Evolutionary conservation across 1,140 invertebrate species (phyloP), one percentile per base, ranked within the genome.

Genomic region (Aculops lycopersici): DNA sequence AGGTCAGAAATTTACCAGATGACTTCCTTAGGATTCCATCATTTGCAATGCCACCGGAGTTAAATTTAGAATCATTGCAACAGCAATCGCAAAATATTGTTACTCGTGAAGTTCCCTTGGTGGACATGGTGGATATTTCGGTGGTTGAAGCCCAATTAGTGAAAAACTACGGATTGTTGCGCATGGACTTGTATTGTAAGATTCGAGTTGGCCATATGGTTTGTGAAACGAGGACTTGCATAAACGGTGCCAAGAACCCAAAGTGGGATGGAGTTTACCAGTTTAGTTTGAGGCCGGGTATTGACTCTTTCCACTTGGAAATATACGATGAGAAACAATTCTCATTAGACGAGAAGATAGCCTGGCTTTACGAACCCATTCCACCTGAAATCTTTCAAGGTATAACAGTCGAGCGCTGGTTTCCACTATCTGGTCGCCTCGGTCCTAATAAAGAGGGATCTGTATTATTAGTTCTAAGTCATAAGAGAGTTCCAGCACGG

Each of bases 241-340:
- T 73, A 36, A 90, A 79, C 61, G 86, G 83, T 39, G 81, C 80
- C n/a, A 88, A 84, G 57, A 83, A 74, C 56, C 86, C 86, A 15
- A 63, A 70, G 47, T 92, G 84, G 84, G 83, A 86, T 55, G 84
- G 86, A 65, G 70, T 73, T 41, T 70, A 90, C 48, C 72, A 81
- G 51, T 77, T 75, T 75, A 83, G 64, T 58, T 52, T 48, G 24
- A 20, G 21, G 41, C 35, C 37, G 46, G 81, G 81, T 36, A 74
- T 92, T 1, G 72, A 74, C 51, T 69, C 70, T 19, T 68, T 94
- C 49, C 77, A 78, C 49, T 49, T 94, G 52, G 83, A 94, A 66
- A 78, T 95, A 43, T 94, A 75, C 59, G 86, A 95, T 61, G 86
- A 95, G 61, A 74, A 80, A 58, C 77, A 80, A 2, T 88, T 95